phyloP scores from a whole-genome alignment of 2,797 vertebrate genomes.

The Cryptoblepharus egeriae region DNA sequence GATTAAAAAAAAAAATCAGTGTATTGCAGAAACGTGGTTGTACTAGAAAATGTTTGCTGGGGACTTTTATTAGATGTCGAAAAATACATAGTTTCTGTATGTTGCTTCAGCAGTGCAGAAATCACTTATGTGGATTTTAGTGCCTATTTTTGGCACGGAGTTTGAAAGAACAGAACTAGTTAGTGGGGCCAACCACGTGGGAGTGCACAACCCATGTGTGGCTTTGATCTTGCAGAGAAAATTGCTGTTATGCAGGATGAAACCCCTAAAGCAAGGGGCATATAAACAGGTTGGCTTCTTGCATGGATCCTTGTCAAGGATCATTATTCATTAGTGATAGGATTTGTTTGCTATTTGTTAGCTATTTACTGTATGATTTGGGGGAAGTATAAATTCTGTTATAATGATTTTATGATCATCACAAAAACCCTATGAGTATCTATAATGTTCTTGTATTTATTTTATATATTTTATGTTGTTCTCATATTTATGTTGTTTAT shows the following conservation, averaged over 20 bases:
- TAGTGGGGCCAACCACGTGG: not conserved
- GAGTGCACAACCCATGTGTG: not conserved
- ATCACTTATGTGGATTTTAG: not conserved
- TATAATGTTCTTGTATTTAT: no score
- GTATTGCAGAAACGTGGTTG: slow-evolving; percentile 32
- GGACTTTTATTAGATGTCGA: slow-evolving; percentile 42
- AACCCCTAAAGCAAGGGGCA: not conserved
- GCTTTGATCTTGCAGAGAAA: not conserved
- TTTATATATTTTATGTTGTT: no score
- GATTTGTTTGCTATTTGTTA: no score
- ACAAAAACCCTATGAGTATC: no score
- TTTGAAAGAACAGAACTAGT: not conserved
- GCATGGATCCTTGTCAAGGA: not conserved
- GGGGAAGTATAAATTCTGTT: no score
- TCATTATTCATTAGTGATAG: no score
- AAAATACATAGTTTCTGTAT: slow-evolving; percentile 11
- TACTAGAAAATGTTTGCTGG: slow-evolving; percentile 20
- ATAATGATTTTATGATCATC: no score
- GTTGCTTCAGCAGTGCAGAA: not conserved
- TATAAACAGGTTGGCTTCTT: no score
- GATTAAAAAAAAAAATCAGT: slow-evolving; percentile 62
- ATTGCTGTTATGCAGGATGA: not conserved
- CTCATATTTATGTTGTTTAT: no score
- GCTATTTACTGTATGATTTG: no score
- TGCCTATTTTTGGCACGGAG: not conserved